A percentile compares a stretch with the other conserved stretches of the same genome.
Conservation (phyloP, 2,113 vertebrate species). For the Cyrtonyx montezumae region DNA sequence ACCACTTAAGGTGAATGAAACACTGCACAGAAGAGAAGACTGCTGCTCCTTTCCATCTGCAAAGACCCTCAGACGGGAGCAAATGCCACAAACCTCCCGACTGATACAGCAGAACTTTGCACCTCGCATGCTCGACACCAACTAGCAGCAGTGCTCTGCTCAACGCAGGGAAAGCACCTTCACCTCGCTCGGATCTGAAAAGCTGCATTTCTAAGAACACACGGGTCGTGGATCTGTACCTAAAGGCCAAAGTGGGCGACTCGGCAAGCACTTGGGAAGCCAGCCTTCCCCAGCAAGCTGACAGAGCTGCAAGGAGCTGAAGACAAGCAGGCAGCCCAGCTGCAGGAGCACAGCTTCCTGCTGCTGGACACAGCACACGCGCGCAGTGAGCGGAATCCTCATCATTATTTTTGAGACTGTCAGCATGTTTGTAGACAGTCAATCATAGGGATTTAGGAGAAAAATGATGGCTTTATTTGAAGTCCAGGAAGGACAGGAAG, state of each 20-base stretch:
- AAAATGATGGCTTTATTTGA: neutral
- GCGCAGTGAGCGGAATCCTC: neutral
- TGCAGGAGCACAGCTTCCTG: neutral
- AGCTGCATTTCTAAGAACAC: neutral
- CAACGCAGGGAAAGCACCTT: neutral
- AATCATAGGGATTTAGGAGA: neutral
- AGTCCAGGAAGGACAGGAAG: neutral
- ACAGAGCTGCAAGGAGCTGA: neutral
- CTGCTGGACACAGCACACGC: neutral
- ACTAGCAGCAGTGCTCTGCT: neutral
- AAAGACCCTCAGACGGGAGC: slow-evolving; percentile 68
- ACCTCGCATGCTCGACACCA: neutral
- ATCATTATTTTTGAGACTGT: neutral
- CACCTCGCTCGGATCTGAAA: neutral
- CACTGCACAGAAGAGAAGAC: slow-evolving; percentile 4
- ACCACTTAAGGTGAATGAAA: neutral
- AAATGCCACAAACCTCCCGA: slow-evolving; percentile 71
- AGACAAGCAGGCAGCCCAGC: neutral
- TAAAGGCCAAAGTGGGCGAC: neutral
- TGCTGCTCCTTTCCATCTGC: slow-evolving; percentile 71
- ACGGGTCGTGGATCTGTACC: neutral
- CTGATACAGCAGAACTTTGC: neutral
- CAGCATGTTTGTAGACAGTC: neutral
- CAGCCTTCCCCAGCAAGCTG: neutral
- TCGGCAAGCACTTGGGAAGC: neutral